Percentiles rank a stretch among this genome's conserved stretches.
phyloP scores from a whole-genome alignment of 2,888 invertebrate species.

The Lasioglossum oenotherae region DNA sequence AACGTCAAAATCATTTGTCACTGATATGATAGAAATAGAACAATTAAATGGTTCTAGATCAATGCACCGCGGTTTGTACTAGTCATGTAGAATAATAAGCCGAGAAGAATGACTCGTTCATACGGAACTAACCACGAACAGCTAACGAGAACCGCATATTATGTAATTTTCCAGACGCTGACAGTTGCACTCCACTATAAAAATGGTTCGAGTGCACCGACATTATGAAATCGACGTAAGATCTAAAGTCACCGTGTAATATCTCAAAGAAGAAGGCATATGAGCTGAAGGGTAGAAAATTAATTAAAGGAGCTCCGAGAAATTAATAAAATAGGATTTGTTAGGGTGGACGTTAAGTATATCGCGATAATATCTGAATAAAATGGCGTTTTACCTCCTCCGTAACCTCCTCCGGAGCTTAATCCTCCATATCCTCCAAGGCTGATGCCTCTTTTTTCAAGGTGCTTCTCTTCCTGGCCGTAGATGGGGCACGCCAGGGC shows the following conservation, averaged over 20 bases:
- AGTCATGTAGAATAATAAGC: too few relatives aligned
- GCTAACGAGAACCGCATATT: not conserved
- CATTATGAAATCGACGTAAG: not conserved
- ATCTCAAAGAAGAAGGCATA: not conserved
- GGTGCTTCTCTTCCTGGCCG: slow-evolving; percentile 72
- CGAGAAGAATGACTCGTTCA: not conserved
- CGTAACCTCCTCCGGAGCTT: slow-evolving; percentile 58
- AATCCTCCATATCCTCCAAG: slow-evolving; percentile 53
- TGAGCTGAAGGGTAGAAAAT: not conserved
- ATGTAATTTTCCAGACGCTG: not conserved
- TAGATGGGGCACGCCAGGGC: slow-evolving; percentile 73
- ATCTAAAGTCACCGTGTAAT: not conserved
- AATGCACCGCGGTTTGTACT: too few relatives aligned
- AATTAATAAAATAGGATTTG: not conserved
- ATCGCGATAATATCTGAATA: not conserved
- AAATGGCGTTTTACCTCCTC: slow-evolving; percentile 21
- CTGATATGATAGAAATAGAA: too few relatives aligned
- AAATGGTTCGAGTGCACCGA: not conserved
- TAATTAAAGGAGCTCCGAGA: not conserved
- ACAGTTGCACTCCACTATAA: not conserved
- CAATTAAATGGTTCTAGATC: too few relatives aligned
- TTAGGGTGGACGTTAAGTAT: not conserved
- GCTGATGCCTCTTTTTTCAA: slow-evolving; percentile 75
- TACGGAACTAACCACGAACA: not conserved
- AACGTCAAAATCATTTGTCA: too few relatives aligned